These are phyloP conservation scores for Diarsia rubi DNA, from an alignment of 2,888 invertebrate genomes.

Conservation along the genomic window DNA sequence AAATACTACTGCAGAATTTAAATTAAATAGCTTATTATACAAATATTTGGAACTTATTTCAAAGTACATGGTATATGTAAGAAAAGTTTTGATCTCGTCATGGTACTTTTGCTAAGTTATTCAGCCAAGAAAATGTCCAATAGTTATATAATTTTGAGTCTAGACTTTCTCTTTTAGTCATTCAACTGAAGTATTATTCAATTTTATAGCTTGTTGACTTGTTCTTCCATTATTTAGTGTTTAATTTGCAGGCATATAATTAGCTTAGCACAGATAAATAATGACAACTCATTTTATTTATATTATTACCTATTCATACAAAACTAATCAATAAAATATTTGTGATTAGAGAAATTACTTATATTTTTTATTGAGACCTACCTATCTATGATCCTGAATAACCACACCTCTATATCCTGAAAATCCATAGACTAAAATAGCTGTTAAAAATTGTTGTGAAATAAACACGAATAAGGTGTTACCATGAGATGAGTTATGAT, in stretches of 20 bases:
- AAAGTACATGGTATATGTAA: conserved; percentile 7
- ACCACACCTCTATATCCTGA: conserved; percentile 6
- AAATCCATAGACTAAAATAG: neutral
- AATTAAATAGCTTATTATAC: neutral
- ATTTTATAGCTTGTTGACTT: conserved; percentile 6
- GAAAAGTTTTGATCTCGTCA: conserved; percentile 41
- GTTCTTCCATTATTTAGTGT: neutral
- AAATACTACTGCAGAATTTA: conserved; percentile 9
- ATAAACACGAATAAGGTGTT: conserved; percentile 13
- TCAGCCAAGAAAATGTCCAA: conserved; percentile 56
- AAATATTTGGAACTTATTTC: conserved; percentile 6
- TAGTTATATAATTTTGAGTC: conserved; percentile 72
- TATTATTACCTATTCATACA: neutral
- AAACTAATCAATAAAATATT: neutral
- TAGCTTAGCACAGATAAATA: conserved; percentile 16
- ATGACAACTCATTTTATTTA: conserved; percentile 4
- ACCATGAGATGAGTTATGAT: conserved; percentile 21
- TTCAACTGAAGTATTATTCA: conserved; percentile 1
- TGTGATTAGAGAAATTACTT: neutral
- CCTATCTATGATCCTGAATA: too few relatives aligned
- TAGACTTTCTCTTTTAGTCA: conserved; percentile 67
- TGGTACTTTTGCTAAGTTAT: conserved; percentile 45
- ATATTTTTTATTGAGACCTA: too few relatives aligned
- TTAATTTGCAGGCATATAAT: neutral
- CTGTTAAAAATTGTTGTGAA: neutral